Evolutionary conservation across 2,113 vertebrate genomes (phyloP), one percentile per base, ranked within the genome.

Genomic region (Lasiurus cinereus): DNA sequence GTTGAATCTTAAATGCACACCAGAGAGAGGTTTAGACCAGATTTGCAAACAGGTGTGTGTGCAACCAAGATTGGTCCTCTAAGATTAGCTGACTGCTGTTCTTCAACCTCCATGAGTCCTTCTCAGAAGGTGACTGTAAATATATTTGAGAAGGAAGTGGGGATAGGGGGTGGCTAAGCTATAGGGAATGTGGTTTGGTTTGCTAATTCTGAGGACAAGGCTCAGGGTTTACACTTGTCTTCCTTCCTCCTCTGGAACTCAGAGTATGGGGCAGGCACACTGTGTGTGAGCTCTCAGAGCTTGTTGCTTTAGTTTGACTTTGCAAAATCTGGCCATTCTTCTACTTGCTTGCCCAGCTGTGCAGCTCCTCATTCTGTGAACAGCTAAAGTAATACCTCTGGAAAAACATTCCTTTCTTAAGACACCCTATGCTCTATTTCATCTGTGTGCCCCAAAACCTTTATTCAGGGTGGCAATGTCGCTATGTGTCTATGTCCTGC

Each of bases 261-360:
- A 2, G n/a, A 19, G 48, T 1, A 33, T 16, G 3, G 8, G 27
- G 16, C 5, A 1, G 2, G 22, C 16, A 10, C 22, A 21, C 31
- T 15, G 1, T 0, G 0, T 8, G 16, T n/a, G 59, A 1, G 33
- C 33, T 4, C 72, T 36, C 6, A 1, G 3, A 0, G 0, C 48
- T 73, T 24, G n/a, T 73, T 24, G n/a, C 24, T 50, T 48, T 16
- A 19, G 13, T 9, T 29, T 7, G 39, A 18, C 76, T 52, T 46
- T 36, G 29, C 46, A 27, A 62, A 70, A 59, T 3, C 2, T 0
- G 10, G 33, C n/a, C 2, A 0, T 4, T 31, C 19, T n/a, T 27
- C 36, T 2, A 1, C 21, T 36, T 1, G 4, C 31, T 36, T 1
- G 4, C 16, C 16, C 36, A 10, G 46, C 29, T 5, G 5, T 21